Evolutionary conservation across 2,888 invertebrate species (phyloP).

Genomic region (Polydrusus pterygomalis): DNA sequence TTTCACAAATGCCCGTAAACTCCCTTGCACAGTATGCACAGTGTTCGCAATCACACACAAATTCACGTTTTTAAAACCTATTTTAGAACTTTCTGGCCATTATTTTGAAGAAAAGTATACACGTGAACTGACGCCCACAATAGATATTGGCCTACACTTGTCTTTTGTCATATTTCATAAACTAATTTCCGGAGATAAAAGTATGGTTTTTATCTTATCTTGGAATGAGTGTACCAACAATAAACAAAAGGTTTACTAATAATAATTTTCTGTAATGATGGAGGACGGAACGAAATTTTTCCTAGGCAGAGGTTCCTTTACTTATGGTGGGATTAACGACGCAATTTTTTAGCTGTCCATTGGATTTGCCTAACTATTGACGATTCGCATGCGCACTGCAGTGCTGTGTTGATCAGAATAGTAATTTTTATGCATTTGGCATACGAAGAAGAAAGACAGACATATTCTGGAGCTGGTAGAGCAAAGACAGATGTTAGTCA

Average conservation of each 20-base stretch:
- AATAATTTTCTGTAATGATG: conserved; percentile 8
- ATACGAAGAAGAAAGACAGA: too few species aligned
- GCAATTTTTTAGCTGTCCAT: too few species aligned
- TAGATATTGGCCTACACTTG: not conserved
- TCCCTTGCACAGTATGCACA: not conserved
- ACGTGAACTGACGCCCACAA: conserved; percentile 20
- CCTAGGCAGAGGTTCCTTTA: not conserved
- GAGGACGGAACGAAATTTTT: not conserved
- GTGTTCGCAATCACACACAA: not conserved
- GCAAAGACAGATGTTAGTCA: too few species aligned
- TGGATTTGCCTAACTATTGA: too few species aligned
- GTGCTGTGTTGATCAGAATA: too few species aligned
- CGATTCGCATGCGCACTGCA: too few species aligned
- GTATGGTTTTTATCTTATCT: conserved; percentile 31
- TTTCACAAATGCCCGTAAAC: too few species aligned
- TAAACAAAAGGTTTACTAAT: conserved; percentile 33
- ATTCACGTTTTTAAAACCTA: not conserved
- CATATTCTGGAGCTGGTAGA: too few species aligned
- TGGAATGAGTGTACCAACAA: conserved; percentile 34
- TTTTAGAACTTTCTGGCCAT: conserved; percentile 1
- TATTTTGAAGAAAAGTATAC: not conserved
- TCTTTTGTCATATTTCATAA: not conserved
- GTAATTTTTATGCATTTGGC: too few species aligned
- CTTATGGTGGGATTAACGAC: too few species aligned
- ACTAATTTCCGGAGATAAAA: conserved; percentile 33